These are phyloP conservation scores for Gallinago jamesoni DNA, from an alignment of 2,113 vertebrate species.

Conservation along the genomic window DNA sequence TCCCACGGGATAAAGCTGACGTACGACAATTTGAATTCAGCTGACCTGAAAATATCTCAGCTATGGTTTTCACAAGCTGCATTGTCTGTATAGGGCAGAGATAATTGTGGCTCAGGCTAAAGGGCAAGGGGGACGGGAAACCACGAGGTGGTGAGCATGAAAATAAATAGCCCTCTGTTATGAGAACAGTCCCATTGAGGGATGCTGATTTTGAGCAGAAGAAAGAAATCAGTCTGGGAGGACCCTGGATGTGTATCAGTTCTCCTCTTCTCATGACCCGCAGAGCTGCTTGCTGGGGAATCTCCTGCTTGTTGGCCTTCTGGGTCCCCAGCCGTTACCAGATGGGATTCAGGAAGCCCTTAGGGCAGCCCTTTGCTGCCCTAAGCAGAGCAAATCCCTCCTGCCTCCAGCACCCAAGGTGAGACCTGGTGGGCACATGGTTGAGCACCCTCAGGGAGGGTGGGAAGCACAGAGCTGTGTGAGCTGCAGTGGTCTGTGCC, in stretches of 20 bases:
- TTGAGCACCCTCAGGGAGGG: fast-evolving
- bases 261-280: background rate
- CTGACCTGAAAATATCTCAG: constrained; percentile 27
- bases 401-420: background rate
- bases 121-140: background rate
- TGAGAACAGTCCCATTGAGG: background rate
- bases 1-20: background rate
- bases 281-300: background rate
- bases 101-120: background rate
- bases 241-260: background rate
- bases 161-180: constrained; percentile 2
- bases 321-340: background rate
- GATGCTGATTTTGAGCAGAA: background rate
- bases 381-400: background rate
- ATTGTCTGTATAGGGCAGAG: background rate
- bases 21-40: background rate
- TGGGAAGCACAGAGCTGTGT: fast-evolving
- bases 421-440: fast-evolving
- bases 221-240: background rate
- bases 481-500: background rate
- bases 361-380: background rate
- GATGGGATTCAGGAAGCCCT: background rate
- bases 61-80: constrained; percentile 15
- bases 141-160: background rate
- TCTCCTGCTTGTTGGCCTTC: background rate